Evolutionary conservation across 2,888 invertebrate species (phyloP).

Genomic region (Norana najaformis): DNA sequence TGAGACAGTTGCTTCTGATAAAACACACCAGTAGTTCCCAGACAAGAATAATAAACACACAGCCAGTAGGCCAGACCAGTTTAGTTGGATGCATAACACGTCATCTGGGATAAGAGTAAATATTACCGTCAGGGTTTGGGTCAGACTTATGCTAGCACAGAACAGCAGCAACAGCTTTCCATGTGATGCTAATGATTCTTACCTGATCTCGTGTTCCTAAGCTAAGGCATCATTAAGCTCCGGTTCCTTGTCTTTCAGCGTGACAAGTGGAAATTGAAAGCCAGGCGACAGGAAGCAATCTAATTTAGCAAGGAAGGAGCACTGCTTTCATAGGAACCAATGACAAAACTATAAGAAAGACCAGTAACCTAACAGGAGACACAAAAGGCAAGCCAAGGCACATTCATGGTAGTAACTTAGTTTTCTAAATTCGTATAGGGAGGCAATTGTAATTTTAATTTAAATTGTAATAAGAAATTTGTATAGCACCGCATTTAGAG

Average conservation of each 20-base stretch:
- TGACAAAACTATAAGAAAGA: background rate
- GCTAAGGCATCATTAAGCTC: background rate
- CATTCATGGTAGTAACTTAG: no score
- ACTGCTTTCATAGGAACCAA: background rate
- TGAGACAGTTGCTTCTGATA: slow-evolving; percentile 10
- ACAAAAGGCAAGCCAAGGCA: background rate
- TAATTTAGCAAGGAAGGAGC: background rate
- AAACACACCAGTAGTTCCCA: background rate
- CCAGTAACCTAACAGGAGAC: background rate
- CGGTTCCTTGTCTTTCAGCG: background rate
- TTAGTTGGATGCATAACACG: background rate
- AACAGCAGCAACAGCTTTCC: background rate
- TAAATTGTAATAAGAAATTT: no score
- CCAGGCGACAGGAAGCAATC: background rate
- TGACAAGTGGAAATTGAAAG: background rate
- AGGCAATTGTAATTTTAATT: no score
- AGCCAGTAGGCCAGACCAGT: slow-evolving; percentile 13
- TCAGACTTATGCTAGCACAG: background rate
- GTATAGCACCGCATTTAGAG: no score
- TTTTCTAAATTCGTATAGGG: no score
- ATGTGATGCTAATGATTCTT: background rate
- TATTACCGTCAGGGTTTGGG: background rate
- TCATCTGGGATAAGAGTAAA: background rate
- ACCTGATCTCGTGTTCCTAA: background rate
- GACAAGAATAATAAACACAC: background rate